phyloP scores from a whole-genome alignment of 2,797 vertebrate species.

The Bovichtus diacanthus region DNA sequence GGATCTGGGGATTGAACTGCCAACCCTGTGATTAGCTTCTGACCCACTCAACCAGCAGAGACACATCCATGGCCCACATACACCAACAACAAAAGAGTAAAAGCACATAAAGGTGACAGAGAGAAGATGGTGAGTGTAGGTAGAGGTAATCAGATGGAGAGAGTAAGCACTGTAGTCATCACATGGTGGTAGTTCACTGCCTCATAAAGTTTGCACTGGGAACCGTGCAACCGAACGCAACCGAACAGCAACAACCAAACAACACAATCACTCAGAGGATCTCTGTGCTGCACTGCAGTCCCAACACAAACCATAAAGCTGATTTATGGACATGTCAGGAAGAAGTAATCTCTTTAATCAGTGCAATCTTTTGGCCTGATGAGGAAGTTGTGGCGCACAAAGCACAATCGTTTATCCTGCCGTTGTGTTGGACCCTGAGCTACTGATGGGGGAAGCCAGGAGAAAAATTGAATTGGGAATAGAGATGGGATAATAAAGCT shows the following conservation, averaged over 20 bases:
- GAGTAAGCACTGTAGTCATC: constrained; percentile 2
- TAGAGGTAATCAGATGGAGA: constrained; percentile 24
- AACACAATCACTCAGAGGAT: constrained; percentile 42
- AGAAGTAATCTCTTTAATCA: constrained; percentile 76
- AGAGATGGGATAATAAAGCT: constrained; percentile 53
- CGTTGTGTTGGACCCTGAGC: constrained; percentile 37
- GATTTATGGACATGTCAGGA: constrained; percentile 67
- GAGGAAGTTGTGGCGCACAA: constrained; percentile 54
- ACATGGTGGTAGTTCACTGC: constrained; percentile 1
- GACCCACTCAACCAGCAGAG: background rate
- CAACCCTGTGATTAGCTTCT: background rate
- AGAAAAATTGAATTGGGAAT: constrained; percentile 63
- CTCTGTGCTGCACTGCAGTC: constrained; percentile 30
- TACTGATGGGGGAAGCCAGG: constrained; percentile 30
- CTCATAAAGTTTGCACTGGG: constrained; percentile 36
- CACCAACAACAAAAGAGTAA: background rate
- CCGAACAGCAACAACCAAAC: constrained; percentile 28
- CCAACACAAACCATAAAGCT: constrained; percentile 50
- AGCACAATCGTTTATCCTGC: constrained; percentile 61
- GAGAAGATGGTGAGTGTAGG: background rate
- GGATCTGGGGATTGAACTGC: too few relatives aligned
- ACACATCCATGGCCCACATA: background rate
- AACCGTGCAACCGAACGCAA: too few relatives aligned
- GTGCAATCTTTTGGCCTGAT: constrained; percentile 62
- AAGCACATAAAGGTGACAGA: background rate